Base-by-base conservation (phyloP, 2,113 vertebrate genomes). In the Nyctibius bracteatus region DNA sequence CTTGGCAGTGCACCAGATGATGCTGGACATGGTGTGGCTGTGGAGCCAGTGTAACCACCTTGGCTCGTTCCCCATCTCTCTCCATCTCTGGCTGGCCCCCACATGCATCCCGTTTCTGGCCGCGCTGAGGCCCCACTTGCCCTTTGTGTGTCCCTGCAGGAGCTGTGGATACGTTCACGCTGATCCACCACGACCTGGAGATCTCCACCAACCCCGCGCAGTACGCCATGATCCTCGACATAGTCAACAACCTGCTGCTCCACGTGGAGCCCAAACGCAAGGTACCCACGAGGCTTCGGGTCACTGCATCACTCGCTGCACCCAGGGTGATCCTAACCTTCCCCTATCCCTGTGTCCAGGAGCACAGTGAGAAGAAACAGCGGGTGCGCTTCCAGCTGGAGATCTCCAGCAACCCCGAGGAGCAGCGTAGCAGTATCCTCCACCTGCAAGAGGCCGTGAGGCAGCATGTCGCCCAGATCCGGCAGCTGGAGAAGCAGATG, bases 311-410 rank as follows among this genome's bases (percentile, higher is more conserved):
- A 2, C 59, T 71, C 44, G 0, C 31, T 66, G 55, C 27, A 5
- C 43, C 23, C 47, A 15, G 85, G 31, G 54, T 28, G 9, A 6
- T 46, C 27, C 86, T 72, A 14, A 81, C 62, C 35, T 59, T 39
- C 28, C 46, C 59, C 37, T 46, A 1, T 80, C 33, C 43, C n/a
- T 3, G 22, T 47, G 31, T 52, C 47, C 95, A 99, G 99, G 99
- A 99, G 96, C 99, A 99, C 97, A 99, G 99, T 33, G 99, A 99
- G 97, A 99, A 99, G 97, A 99, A 99, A 95, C 99, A 99, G 96
- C 97, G 99, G 15, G 99, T 99, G 30, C 99, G 99, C 44, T 99
- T 99, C 97, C 99, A 99, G 97, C 97, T 99, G 94, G 99, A 99
- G 92, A 99, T 99, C 92, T 99, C 99, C 68, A 99, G 99, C 96